phyloP scores from a whole-genome alignment of 2,113 vertebrate genomes.

The Chaetodon trifascialis region DNA sequence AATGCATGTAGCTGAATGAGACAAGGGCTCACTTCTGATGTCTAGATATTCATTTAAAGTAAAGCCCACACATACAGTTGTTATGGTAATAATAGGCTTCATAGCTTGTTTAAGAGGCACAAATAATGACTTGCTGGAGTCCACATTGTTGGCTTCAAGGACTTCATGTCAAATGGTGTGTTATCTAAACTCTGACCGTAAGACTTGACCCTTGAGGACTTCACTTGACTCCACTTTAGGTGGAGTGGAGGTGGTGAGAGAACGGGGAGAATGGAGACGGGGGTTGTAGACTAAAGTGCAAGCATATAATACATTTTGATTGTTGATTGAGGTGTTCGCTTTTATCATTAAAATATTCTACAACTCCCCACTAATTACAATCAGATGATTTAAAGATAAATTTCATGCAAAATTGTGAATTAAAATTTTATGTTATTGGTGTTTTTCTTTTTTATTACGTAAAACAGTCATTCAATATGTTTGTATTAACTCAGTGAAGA shows the following conservation, averaged over 20 bases:
- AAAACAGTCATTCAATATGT: too few species aligned
- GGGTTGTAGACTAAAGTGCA: neutral
- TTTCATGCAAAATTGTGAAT: neutral
- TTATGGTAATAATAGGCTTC: neutral
- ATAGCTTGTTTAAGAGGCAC: neutral
- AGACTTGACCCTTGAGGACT: slow-evolving; percentile 78
- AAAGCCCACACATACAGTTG: neutral
- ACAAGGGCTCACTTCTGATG: neutral
- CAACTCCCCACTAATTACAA: neutral
- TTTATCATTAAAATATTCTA: neutral
- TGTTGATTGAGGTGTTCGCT: neutral
- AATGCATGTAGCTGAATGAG: neutral
- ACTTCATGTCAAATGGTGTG: slow-evolving; percentile 61
- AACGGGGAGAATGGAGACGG: neutral
- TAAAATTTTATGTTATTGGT: neutral
- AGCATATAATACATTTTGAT: neutral
- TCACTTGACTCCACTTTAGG: slow-evolving; percentile 80
- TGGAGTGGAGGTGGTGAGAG: slow-evolving; percentile 21
- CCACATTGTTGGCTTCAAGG: slow-evolving; percentile 30
- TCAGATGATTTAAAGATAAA: neutral
- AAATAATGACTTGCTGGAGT: neutral
- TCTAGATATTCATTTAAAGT: neutral
- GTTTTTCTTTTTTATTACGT: too few species aligned
- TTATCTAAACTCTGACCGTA: slow-evolving; percentile 75
- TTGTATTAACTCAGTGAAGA: too few species aligned